Evolutionary conservation across 1,140 invertebrate genomes (phyloP), one percentile per base, ranked within the genome.

Genomic region (Adoxophyes honmai): DNA sequence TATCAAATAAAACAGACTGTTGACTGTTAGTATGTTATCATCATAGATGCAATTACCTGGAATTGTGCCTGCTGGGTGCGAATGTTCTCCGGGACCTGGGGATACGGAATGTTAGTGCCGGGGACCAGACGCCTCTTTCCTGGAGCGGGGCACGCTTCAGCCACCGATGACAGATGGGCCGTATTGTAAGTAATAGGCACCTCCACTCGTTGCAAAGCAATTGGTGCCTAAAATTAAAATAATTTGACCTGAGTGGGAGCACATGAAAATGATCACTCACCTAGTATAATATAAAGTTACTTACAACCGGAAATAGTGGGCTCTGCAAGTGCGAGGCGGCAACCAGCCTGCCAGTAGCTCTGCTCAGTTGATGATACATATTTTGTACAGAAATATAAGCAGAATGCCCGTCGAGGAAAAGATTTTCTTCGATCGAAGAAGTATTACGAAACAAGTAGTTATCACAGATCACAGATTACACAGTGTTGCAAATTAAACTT

Each of bases 371-470:
- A 57, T 88, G 78, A 66, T 86, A 88, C 82, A 88, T 88, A n/a
- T 64, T 73, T 78, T 68, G 8, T 35, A 34, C 36, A 63, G 52
- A 63, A 61, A 61, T 64, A 60, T 57, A 48, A 36, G 34, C 59
- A 42, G 53, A 62, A 48, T 37, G 39, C 61, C 38, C 62, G 52
- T 68, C 37, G 48, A 63, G 63, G 52, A 66, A 35, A 38, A 67
- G 62, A 70, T 59, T 38, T 57, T 21, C 59, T 60, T 70, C 65
- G 64, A 77, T 69, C 75, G 42, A 21, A 48, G 42, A 48, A 33
- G 42, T 82, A 72, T 88, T 88, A 86, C 85, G 85, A 86, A 88
- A 88, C 85, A 88, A 86, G 75, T 86, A 81, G 62, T 76, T 64
- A 73, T 18, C 74, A 74, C 69, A 60, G 57, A n/a, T 5, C 36